phyloP scores from a whole-genome alignment of 2,888 invertebrate genomes.

The Dicyrtoma fusca region DNA sequence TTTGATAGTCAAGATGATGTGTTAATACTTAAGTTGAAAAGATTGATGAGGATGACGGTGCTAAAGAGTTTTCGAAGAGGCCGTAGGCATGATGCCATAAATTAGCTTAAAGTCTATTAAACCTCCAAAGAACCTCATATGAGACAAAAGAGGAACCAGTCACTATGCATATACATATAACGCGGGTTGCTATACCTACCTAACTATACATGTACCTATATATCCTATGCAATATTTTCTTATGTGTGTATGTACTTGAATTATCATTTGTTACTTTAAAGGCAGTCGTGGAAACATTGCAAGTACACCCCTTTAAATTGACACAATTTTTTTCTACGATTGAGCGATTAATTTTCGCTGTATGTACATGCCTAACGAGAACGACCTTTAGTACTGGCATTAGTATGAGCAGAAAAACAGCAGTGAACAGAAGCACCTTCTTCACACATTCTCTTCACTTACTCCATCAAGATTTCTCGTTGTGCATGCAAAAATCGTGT shows the following conservation, averaged over 20 bases:
- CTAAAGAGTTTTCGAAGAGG: constrained; percentile 24
- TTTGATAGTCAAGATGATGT: constrained; percentile 30
- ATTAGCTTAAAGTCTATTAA: constrained; percentile 29
- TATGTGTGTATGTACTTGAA: background rate
- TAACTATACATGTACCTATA: background rate
- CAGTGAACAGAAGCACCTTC: no score
- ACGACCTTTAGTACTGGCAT: no score
- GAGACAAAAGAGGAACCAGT: constrained; percentile 15
- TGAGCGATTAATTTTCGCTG: no score
- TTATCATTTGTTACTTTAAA: no score
- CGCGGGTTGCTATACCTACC: background rate
- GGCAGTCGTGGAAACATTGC: no score
- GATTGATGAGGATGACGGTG: constrained; percentile 35
- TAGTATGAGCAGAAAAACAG: no score
- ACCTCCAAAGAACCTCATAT: background rate
- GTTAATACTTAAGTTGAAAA: constrained; percentile 28
- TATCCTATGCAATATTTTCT: background rate
- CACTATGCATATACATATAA: background rate
- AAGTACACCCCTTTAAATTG: no score
- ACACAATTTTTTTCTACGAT: no score
- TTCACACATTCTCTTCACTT: no score
- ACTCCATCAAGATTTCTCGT: no score
- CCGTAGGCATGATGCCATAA: constrained; percentile 27
- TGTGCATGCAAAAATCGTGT: no score
- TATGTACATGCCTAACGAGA: no score